phyloP scores from a whole-genome alignment of 2,113 vertebrate genomes.

The Eublepharis macularius region DNA sequence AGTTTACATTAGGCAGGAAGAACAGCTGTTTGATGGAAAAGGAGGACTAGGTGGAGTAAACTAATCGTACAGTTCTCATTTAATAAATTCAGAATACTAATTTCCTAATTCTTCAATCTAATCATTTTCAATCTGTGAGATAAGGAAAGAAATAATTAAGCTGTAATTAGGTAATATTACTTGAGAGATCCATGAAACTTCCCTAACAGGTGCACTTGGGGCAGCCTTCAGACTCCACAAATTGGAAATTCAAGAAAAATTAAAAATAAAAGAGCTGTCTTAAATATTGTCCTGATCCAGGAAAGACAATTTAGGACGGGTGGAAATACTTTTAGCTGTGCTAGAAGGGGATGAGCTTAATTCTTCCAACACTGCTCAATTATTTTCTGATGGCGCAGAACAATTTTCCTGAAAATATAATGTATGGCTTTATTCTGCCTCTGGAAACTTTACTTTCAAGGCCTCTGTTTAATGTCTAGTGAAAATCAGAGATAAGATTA shows the following conservation, averaged over 20 bases:
- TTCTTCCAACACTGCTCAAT: background rate
- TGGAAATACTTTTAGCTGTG: background rate
- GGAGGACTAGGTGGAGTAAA: too few relatives aligned
- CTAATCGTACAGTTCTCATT: too few relatives aligned
- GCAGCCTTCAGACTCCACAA: background rate
- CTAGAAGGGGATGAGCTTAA: background rate
- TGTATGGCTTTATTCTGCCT: slow-evolving; percentile 4
- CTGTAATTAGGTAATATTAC: background rate
- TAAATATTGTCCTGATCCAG: background rate
- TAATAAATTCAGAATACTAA: too few relatives aligned
- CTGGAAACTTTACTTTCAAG: background rate
- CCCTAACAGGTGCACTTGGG: fast-evolving
- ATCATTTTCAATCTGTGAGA: background rate
- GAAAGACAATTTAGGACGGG: background rate
- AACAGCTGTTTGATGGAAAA: too few relatives aligned
- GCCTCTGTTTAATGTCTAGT: background rate
- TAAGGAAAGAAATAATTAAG: background rate
- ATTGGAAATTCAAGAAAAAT: background rate
- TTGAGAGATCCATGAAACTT: background rate
- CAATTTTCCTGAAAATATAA: background rate
- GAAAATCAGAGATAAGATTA: slow-evolving; percentile 19
- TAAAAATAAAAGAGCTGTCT: background rate
- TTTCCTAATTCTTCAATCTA: too few relatives aligned
- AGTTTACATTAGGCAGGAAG: too few relatives aligned
- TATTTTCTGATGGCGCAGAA: background rate